Evolutionary conservation across 2,888 invertebrate genomes (phyloP), one percentile per base, ranked within the genome.

Genomic region (Trichacis sp.): DNA sequence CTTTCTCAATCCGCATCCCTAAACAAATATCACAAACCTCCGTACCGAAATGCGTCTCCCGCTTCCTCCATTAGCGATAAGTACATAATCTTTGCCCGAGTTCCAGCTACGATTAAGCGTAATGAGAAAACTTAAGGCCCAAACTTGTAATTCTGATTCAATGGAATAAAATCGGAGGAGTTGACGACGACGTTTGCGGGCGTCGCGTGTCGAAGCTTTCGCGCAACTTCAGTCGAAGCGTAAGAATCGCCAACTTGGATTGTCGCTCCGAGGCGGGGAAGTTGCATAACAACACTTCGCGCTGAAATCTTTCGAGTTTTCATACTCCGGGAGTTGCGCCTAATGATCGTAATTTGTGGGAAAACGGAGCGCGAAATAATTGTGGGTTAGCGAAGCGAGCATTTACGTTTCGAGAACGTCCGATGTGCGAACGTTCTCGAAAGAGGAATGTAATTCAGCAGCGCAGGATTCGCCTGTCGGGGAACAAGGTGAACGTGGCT

Each of bases 401-500:
- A 15, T 40, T 15, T 40, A 9, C 17, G 40, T 15, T 14, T 40
- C 5, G 17, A 15, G 14, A 40, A 40, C 55, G 66, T 54, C 62
- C 62, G 66, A 66, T 66, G 62, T 56, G 59, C 55, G 52, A 59
- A 63, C 48, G 52, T n/a, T n/a, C 48, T 61, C 42, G 54, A 43
- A 62, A 45, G 51, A 33, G 43, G 38, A 51, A 66, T 55, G 58
- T 48, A 58, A 66, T 66, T 62, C 62, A 58, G 55, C 36, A 46
- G 58, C 45, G 8, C 38, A 43, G 43, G 56, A n/a, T n/a, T n/a
- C n/a, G 47, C 51, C 55, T 46, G 58, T 58, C 66, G 50, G 47
- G 57, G n/a, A 43, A 54, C 50, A 42, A 57, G 49, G 50, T 61
- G 61, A 65, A 61, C 65, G 65, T 65, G 65, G 61, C 57, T 61